Evolutionary conservation across 2,113 vertebrate species (phyloP), one percentile per base, ranked within the genome.

Genomic region (Brienomyrus longianalis): DNA sequence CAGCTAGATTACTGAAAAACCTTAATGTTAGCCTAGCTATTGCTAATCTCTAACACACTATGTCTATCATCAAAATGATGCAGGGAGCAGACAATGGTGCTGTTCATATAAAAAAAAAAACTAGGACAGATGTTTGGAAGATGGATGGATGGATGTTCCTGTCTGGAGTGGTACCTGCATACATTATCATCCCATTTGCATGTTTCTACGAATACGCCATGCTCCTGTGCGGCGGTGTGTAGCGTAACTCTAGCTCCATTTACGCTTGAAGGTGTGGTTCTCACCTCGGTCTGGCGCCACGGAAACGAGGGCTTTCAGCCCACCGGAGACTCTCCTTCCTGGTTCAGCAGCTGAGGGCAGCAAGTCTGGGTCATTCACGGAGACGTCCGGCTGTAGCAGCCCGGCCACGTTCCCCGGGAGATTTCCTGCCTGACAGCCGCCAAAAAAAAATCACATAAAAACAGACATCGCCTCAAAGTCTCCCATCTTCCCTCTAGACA

Each of bases 301-400:
- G 35, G 94, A 91, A 1, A 39, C 88, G 59, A 92, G 92, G 15
- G 88, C 90, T 91, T 50, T 95, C 90, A 87, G 93, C 27, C 88
- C 95, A 21, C 92, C 94, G 39, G 89, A 86, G 83, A 90, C 17
- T 19, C 88, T 87, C 87, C 74, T 91, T 35, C 39, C 50, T 2
- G 92, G 89, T 5, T 39, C 88, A 77, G 84, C 88, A 90, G 48
- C 48, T 80, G 89, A 21, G 62, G 90, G 84, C 77, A 89, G 6
- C 9, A 35, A 90, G 90, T 70, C 88, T 88, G 93, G 89, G 87
- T 93, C 95, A 77, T 91, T 90, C 83, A 94, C 90, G 90, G 80
- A 94, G 94, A 97, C 80, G 62, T 96, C 97, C 92, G 97, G 94
- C 89, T 94, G 97, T 92, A 97, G 96, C 70, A 93, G 93, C 66